Conservation (phyloP, 1,140 invertebrate genomes). For the Rhopalosiphum maidis region DNA sequence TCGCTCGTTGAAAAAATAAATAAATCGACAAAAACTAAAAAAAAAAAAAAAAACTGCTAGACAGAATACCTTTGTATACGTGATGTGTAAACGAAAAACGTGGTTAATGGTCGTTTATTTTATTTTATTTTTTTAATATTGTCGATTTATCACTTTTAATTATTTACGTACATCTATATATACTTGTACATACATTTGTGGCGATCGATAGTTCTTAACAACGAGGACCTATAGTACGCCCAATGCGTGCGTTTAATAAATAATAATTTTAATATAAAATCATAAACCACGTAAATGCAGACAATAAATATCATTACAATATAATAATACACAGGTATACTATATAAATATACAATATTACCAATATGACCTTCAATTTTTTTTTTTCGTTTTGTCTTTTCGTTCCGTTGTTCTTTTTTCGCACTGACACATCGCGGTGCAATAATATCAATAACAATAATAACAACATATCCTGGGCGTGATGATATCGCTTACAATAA, state of each 20-base stretch:
- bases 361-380: slow-evolving; percentile 8
- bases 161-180: not conserved
- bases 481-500: not conserved
- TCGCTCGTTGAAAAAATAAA: not conserved
- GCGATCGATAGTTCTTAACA: not conserved
- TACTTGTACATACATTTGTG: not conserved
- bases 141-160: slow-evolving; percentile 4
- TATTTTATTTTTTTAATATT: not conserved
- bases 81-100: not conserved
- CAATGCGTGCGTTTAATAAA: slow-evolving; percentile 1
- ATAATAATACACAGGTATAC: not conserved
- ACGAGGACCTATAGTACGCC: not conserved
- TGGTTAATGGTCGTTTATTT: not conserved
- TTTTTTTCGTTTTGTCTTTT: slow-evolving; percentile 28
- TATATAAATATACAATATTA: not conserved
- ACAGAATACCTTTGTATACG: not conserved
- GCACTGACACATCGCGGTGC: not conserved
- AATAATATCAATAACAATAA: not conserved
- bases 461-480: not conserved
- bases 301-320: not conserved
- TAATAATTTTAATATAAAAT: slow-evolving; percentile 11
- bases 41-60: not conserved
- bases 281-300: not conserved
- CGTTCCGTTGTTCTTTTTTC: not conserved
- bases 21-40: not conserved